Conservation (phyloP, 2,888 invertebrate species). For the Syrphus vitripennis region DNA sequence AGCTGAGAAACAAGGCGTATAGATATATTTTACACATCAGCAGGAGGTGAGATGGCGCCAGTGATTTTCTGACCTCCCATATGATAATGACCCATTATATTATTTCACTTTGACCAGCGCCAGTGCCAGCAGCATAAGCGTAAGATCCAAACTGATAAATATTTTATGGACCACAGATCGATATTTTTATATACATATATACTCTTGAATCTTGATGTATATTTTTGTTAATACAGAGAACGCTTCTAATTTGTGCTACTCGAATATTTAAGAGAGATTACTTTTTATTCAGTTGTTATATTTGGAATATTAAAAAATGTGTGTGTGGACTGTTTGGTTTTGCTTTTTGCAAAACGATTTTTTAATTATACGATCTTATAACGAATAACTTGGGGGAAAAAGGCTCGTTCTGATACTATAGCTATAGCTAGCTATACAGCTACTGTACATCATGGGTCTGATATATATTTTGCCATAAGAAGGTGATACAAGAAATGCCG, state of each 20-base stretch:
- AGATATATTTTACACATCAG: slow-evolving; percentile 74
- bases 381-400: slow-evolving; percentile 22
- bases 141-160: slow-evolving; percentile 35
- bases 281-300: slow-evolving; percentile 5
- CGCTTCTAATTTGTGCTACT: slow-evolving; percentile 27
- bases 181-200: background rate
- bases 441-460: slow-evolving; percentile 6
- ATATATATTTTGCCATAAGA: slow-evolving; percentile 39
- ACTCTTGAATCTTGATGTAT: background rate
- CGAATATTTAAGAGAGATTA: too few species aligned
- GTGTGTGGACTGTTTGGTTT: slow-evolving; percentile 18
- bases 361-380: slow-evolving; percentile 30
- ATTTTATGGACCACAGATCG: slow-evolving; percentile 30
- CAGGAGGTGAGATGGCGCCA: slow-evolving; percentile 80
- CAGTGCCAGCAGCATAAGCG: too few species aligned
- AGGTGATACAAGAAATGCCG: slow-evolving; percentile 63
- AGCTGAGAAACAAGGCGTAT: slow-evolving; percentile 42
- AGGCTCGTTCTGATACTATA: background rate
- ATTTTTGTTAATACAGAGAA: background rate
- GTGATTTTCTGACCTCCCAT: slow-evolving; percentile 76
- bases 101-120: slow-evolving; percentile 40
- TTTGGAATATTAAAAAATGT: slow-evolving; percentile 30
- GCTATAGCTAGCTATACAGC: too few species aligned
- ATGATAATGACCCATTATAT: slow-evolving; percentile 25
- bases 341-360: slow-evolving; percentile 24